Conservation (phyloP, 2,888 invertebrate genomes). For the Drosophila borealis region DNA sequence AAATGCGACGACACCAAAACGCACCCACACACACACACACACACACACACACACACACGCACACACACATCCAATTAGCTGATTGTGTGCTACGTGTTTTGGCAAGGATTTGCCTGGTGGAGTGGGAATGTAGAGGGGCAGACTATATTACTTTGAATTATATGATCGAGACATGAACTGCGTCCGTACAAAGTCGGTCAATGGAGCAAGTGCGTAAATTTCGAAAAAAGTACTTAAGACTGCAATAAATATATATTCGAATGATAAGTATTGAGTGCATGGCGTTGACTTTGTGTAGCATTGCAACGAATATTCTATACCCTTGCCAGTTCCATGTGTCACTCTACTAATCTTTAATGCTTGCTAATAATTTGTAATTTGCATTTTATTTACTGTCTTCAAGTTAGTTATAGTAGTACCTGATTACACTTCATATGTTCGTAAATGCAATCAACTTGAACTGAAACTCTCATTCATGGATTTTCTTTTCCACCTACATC, state of each 20-base stretch:
- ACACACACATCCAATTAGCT: conserved; percentile 67
- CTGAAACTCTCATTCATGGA: background rate
- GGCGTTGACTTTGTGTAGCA: background rate
- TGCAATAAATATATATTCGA: conserved; percentile 14
- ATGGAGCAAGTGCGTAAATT: conserved; percentile 64
- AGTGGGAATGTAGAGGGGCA: background rate
- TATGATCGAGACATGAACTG: conserved; percentile 62
- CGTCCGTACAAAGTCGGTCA: conserved; percentile 56
- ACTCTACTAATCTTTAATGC: background rate
- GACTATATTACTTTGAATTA: conserved; percentile 52
- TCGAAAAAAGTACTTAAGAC: conserved; percentile 26
- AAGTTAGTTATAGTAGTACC: background rate
- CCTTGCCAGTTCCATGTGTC: background rate
- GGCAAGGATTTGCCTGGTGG: conserved; percentile 52
- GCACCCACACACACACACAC: conserved; percentile 1
- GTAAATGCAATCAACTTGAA: background rate
- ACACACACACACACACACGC: too few relatives aligned
- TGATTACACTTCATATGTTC: background rate
- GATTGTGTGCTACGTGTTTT: conserved; percentile 78
- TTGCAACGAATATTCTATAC: conserved; percentile 28
- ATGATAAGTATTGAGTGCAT: conserved; percentile 27
- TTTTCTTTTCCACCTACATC: too few relatives aligned
- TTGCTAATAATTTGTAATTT: background rate
- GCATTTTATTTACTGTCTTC: background rate
- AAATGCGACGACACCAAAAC: conserved; percentile 44